These are phyloP conservation scores for Corvus hawaiiensis DNA, from an alignment of 2,113 vertebrate genomes.

Conservation along the genomic window DNA sequence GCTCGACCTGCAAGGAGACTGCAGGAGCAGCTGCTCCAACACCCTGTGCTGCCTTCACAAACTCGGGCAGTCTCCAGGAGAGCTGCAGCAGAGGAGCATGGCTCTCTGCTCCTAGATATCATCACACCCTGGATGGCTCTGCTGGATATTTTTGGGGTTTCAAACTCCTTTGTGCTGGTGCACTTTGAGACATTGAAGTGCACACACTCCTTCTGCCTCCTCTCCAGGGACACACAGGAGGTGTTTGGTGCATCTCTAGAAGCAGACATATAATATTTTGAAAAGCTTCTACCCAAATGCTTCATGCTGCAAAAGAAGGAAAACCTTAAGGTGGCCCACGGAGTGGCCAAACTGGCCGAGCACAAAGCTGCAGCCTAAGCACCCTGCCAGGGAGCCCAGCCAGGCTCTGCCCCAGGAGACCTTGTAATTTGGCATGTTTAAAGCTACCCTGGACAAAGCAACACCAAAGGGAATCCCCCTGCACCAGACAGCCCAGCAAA, in stretches of 20 bases:
- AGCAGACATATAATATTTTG: background rate
- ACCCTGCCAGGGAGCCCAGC: background rate
- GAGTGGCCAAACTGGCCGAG: rapidly evolving
- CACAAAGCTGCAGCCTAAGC: background rate
- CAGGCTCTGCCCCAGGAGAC: background rate
- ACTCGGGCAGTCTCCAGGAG: background rate
- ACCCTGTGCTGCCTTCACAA: background rate
- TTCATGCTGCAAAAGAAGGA: background rate
- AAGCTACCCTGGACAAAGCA: background rate
- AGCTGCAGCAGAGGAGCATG: background rate
- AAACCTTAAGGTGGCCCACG: background rate
- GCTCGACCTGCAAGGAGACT: background rate
- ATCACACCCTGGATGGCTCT: background rate
- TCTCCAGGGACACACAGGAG: background rate
- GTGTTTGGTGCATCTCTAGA: background rate
- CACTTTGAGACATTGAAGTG: rapidly evolving
- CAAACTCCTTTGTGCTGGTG: background rate
- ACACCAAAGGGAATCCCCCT: background rate
- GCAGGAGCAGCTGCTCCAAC: background rate
- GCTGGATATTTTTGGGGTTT: background rate
- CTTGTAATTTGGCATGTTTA: background rate
- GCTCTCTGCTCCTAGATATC: background rate
- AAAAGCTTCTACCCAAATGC: background rate
- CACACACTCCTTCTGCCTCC: background rate
- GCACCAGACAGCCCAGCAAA: background rate